A percentile compares a stretch with the other conserved stretches of the same genome.
These are phyloP conservation scores for Clepsis dumicolana DNA, from an alignment of 2,888 invertebrate species.

Conservation along the genomic window DNA sequence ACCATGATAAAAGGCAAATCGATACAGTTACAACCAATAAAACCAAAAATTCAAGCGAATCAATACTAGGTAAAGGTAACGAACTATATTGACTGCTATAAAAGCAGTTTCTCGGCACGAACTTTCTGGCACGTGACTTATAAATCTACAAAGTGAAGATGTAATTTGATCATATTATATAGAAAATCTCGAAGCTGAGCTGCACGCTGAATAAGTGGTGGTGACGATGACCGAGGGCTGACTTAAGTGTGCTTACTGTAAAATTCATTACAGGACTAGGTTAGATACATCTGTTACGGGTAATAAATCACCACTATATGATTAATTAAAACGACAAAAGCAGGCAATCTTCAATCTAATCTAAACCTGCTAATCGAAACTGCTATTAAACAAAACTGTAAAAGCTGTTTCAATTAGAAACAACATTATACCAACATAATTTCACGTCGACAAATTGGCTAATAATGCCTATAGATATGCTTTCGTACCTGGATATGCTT, in stretches of 20 bases:
- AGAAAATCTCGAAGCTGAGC: slow-evolving; percentile 17
- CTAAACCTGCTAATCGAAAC: slow-evolving; percentile 19
- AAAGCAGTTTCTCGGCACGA: slow-evolving; percentile 52
- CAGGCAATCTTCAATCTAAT: slow-evolving; percentile 29
- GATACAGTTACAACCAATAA: slow-evolving; percentile 15
- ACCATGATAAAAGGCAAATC: slow-evolving; percentile 15
- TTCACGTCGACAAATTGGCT: background rate
- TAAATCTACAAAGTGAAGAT: slow-evolving; percentile 63
- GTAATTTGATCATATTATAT: slow-evolving; percentile 43
- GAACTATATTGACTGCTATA: slow-evolving; percentile 24
- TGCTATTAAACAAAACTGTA: background rate
- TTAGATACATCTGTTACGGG: slow-evolving; percentile 26
- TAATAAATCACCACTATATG: slow-evolving; percentile 40
- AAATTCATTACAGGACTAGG: slow-evolving; percentile 24
- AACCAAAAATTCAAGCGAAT: slow-evolving; percentile 22
- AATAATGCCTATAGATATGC: background rate
- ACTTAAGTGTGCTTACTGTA: slow-evolving; percentile 39
- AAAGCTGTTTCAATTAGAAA: background rate
- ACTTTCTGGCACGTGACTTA: slow-evolving; percentile 70
- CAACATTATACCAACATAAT: background rate
- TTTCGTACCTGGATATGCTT: background rate
- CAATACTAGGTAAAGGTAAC: slow-evolving; percentile 22
- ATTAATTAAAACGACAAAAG: slow-evolving; percentile 32
- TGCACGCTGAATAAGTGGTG: slow-evolving; percentile 13
- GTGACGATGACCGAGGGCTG: slow-evolving; percentile 18